A percentile compares a stretch with the other conserved stretches of the same genome.
Conservation (phyloP, 2,888 invertebrate genomes). For the Agrochola macilenta region DNA sequence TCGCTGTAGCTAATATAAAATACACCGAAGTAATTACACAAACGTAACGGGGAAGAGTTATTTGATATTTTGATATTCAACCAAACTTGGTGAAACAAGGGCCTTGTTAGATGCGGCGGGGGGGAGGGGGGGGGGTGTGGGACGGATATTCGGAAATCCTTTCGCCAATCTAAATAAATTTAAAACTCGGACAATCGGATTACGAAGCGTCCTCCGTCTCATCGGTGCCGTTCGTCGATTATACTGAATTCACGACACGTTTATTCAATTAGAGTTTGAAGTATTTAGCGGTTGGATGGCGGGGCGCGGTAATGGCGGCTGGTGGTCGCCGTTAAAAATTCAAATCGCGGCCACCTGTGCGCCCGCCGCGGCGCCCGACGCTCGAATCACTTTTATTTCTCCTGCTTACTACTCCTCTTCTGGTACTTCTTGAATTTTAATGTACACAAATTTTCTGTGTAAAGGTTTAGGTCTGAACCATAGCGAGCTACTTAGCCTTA, state of each 20-base stretch:
- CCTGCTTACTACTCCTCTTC: slow-evolving; percentile 36
- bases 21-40: slow-evolving; percentile 65
- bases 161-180: slow-evolving; percentile 77
- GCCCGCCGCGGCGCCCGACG: slow-evolving; percentile 40
- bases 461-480: slow-evolving; percentile 34
- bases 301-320: slow-evolving; percentile 66
- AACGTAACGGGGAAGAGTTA: slow-evolving; percentile 61
- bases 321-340: slow-evolving; percentile 68
- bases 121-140: no score
- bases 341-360: slow-evolving; percentile 66
- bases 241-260: slow-evolving; percentile 81
- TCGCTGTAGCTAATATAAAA: slow-evolving; percentile 61
- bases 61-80: slow-evolving; percentile 72
- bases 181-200: slow-evolving; percentile 74
- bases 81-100: slow-evolving; percentile 71
- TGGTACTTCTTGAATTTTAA: slow-evolving; percentile 53
- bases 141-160: slow-evolving; percentile 69
- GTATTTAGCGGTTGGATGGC: slow-evolving; percentile 76
- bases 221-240: slow-evolving; percentile 75
- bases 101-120: slow-evolving; percentile 67
- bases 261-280: slow-evolving; percentile 84
- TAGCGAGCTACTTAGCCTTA: slow-evolving; percentile 24
- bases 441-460: slow-evolving; percentile 33
- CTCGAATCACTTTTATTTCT: slow-evolving; percentile 59
- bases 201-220: slow-evolving; percentile 68